phyloP scores from a whole-genome alignment of 53 echinoderm and acorn worm genomes.

The Echinometra lucunter region DNA sequence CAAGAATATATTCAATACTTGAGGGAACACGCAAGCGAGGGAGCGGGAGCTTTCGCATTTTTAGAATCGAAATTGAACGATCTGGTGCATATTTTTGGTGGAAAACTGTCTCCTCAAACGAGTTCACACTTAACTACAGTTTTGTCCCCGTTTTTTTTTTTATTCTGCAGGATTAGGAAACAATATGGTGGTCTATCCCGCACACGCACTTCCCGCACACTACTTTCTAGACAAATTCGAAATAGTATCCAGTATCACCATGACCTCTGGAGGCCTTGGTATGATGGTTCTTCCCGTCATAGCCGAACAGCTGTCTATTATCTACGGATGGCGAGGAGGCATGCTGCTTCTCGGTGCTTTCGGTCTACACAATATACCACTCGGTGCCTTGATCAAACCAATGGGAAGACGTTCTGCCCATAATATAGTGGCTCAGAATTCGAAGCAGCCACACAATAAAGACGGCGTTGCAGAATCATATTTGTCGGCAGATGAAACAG shows the following conservation, averaged over 20 bases:
- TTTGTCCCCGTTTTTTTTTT: too few relatives aligned
- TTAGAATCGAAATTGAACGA: too few relatives aligned
- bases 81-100: too few relatives aligned
- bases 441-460: not conserved
- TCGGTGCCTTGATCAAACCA: not conserved
- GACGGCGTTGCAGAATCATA: too few relatives aligned
- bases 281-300: conserved; percentile 2
- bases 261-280: not conserved
- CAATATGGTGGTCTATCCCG: not conserved
- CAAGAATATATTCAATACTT: too few relatives aligned
- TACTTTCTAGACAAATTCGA: conserved; percentile 18
- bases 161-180: not conserved
- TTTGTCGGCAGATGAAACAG: too few relatives aligned
- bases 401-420: not conserved
- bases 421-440: not conserved
- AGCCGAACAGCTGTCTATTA: not conserved
- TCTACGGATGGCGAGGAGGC: not conserved
- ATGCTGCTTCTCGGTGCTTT: conserved; percentile 3
- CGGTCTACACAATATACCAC: not conserved
- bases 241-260: not conserved
- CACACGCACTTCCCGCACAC: not conserved
- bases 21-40: too few relatives aligned
- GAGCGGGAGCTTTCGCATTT: too few relatives aligned
- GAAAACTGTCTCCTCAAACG: too few relatives aligned
- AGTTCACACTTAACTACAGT: too few relatives aligned